These are phyloP conservation scores for Cheiracanthium punctorium DNA, from an alignment of 2,888 invertebrate genomes.

Conservation along the genomic window DNA sequence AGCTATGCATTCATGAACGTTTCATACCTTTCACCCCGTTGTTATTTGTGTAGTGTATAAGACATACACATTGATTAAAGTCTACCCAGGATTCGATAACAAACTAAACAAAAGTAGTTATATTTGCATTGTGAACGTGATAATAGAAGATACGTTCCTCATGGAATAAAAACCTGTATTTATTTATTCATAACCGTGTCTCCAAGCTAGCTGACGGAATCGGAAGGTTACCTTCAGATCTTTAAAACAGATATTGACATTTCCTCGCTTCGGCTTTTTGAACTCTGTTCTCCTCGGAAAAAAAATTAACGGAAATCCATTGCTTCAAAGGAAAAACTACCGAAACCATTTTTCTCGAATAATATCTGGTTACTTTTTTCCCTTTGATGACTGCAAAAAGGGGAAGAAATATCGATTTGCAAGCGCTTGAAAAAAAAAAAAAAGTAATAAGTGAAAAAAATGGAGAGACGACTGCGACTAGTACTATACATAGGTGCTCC, in stretches of 20 bases:
- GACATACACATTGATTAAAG: no score
- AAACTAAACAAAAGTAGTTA: neutral
- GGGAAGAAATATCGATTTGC: slow-evolving; percentile 48
- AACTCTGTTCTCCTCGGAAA: slow-evolving; percentile 26
- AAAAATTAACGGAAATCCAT: slow-evolving; percentile 70
- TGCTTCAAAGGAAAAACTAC: slow-evolving; percentile 54
- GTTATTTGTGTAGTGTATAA: no score
- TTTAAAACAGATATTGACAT: slow-evolving; percentile 67
- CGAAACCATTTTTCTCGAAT: slow-evolving; percentile 68
- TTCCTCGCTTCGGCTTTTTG: slow-evolving; percentile 50
- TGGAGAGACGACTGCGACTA: slow-evolving; percentile 9
- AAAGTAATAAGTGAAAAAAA: slow-evolving; percentile 13
- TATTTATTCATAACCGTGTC: slow-evolving; percentile 53
- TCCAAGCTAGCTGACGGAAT: slow-evolving; percentile 22
- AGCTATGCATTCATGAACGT: no score
- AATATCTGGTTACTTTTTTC: slow-evolving; percentile 66
- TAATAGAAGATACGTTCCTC: neutral
- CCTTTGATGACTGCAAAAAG: slow-evolving; percentile 57
- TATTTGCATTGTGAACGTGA: neutral
- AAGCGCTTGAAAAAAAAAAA: slow-evolving; percentile 8
- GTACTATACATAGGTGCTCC: slow-evolving; percentile 46
- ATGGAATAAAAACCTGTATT: neutral
- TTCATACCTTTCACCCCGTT: no score
- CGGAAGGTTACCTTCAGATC: slow-evolving; percentile 24
- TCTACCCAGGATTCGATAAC: neutral